A percentile compares a stretch with the other conserved stretches of the same genome.
These are phyloP conservation scores for Enteromius unitaeniatus DNA, from an alignment of 2,797 vertebrate genomes.

Conservation along the genomic window DNA sequence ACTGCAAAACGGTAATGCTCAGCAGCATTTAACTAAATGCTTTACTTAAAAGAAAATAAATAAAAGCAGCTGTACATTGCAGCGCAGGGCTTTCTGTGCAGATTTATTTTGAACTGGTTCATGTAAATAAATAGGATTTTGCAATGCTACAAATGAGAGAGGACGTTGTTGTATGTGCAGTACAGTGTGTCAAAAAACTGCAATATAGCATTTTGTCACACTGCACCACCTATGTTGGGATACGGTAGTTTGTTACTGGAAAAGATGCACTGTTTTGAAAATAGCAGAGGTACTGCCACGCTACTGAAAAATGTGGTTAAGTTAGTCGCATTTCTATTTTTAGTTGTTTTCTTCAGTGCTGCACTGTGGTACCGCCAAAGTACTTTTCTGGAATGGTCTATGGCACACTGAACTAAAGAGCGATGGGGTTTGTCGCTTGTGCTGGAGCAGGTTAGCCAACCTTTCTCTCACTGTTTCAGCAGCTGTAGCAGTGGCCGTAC, in stretches of 20 bases:
- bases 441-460: conserved; percentile 48
- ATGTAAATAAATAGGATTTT: neutral
- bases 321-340: neutral
- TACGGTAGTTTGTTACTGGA: neutral
- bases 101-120: neutral
- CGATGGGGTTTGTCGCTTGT: neutral
- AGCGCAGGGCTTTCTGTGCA: neutral
- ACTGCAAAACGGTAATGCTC: neutral
- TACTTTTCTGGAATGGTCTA: conserved; percentile 16
- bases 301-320: conserved; percentile 5
- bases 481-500: conserved; percentile 65
- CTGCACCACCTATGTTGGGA: conserved; percentile 11
- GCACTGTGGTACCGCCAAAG: neutral
- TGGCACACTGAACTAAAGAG: conserved; percentile 7
- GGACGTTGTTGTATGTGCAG: neutral
- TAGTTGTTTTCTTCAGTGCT: neutral
- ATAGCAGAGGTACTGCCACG: neutral
- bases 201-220: conserved; percentile 8
- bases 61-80: neutral
- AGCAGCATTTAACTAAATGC: neutral
- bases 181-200: conserved; percentile 13
- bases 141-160: neutral
- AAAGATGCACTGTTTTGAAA: conserved; percentile 23
- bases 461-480: conserved; percentile 19
- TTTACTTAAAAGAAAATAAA: neutral